Evolutionary conservation across 1,140 invertebrate genomes (phyloP), one percentile per base, ranked within the genome.

Genomic region (Pseudomyrmex cubaensis): DNA sequence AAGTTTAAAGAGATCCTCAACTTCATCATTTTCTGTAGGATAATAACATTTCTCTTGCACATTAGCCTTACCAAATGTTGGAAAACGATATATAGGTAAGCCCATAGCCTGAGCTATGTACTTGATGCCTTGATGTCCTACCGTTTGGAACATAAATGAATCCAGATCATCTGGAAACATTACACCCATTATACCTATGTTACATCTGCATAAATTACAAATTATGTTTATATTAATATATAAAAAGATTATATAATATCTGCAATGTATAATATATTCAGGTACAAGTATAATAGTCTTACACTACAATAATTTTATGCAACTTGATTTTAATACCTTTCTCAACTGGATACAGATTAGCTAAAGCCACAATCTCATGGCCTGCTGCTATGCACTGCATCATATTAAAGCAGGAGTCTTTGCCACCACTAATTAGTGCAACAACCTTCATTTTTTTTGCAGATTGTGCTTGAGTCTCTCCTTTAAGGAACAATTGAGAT

Each of bases 141-240:
- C 99, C 70, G 98, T 99, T 95, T 99, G 99, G 93, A 99, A 99
- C 99, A 99, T 99, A 92, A 98, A 99, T 92, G 99, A 99, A 94
- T 99, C 99, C 85, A 99, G 93, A 93, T 99, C 99, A 96, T 98
- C 97, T 98, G 90, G 17, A 87, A 93, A 82, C 4, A 89, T 85
- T 73, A 22, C 56, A 15, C 3, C 10, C 63, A 44, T 84, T 80
- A 64, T 9, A 25, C 69, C 17, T 84, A 50, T 78, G 82, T 69
- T 75, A 74, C 52, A 78, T 73, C 52, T 82, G 50, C 44, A 82
- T 82, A 85, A 82, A 62, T 70, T 67, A 35, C 8, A 61, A 48
- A 63, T 63, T 69, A 84, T 80, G 64, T 74, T 69, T 61, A 57
- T 44, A 17, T 64, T 35, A 2, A 44, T 61, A 57, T 75, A 5